phyloP scores from a whole-genome alignment of 2,113 vertebrate genomes.

The Paratilapia polleni region DNA sequence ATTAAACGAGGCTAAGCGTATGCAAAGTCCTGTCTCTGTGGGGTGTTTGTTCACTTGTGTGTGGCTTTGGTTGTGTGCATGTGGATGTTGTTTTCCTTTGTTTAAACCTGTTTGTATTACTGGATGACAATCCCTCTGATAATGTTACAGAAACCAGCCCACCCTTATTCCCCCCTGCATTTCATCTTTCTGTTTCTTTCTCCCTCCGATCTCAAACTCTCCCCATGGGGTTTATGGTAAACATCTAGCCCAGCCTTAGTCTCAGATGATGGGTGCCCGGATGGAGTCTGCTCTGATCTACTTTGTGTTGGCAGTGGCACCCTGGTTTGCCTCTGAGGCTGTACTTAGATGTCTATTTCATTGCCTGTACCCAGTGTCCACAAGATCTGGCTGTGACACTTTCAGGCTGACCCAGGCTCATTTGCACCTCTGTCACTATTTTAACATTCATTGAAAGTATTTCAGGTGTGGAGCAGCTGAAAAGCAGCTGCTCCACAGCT shows the following conservation, averaged over 20 bases:
- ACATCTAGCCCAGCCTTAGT: slow-evolving; percentile 62
- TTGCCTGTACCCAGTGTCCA: not conserved
- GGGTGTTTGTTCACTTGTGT: slow-evolving; percentile 39
- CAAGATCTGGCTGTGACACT: not conserved
- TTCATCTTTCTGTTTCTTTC: slow-evolving; percentile 35
- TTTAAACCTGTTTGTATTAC: slow-evolving; percentile 64
- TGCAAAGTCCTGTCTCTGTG: slow-evolving; percentile 58
- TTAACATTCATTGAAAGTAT: not conserved
- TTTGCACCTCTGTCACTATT: slow-evolving; percentile 1
- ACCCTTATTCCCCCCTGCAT: not conserved
- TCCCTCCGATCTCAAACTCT: slow-evolving; percentile 54
- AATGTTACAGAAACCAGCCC: slow-evolving; percentile 52
- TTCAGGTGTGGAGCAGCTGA: not conserved
- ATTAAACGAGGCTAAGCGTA: slow-evolving; percentile 58
- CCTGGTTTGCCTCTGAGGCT: slow-evolving; percentile 20
- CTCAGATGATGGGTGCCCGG: slow-evolving; percentile 40
- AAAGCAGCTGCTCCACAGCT: not conserved
- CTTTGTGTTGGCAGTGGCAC: slow-evolving; percentile 8
- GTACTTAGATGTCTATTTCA: slow-evolving; percentile 7
- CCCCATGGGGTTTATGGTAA: slow-evolving; percentile 66
- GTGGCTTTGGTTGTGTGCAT: slow-evolving; percentile 18
- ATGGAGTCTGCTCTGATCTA: slow-evolving; percentile 35
- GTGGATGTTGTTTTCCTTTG: slow-evolving; percentile 58
- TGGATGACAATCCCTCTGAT: slow-evolving; percentile 70
- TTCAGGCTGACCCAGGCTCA: not conserved